Percentiles rank a stretch among this genome's conserved stretches.
Evolutionary conservation across 2,113 vertebrate species (phyloP).

Genomic region (Electrona antarctica): DNA sequence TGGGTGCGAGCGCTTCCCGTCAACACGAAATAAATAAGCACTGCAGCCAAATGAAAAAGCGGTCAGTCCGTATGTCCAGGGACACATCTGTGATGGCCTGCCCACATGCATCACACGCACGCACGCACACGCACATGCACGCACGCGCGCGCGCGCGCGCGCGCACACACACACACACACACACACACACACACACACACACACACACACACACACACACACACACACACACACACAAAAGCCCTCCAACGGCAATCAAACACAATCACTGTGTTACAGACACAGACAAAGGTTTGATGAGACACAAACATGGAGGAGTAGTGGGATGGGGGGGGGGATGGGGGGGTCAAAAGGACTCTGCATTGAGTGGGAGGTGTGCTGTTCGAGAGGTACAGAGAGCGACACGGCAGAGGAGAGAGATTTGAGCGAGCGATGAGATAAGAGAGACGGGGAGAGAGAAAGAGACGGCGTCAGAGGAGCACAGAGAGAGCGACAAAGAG

Average conservation of each 20-base stretch:
- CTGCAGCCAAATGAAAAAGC: not conserved
- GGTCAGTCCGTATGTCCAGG: conserved; percentile 43
- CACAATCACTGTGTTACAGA: conserved; percentile 55
- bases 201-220: not conserved
- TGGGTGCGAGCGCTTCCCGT: too few species aligned
- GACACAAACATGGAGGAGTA: conserved; percentile 66
- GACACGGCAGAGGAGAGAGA: not conserved
- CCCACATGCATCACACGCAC: conserved; percentile 50
- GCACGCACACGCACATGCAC: too few species aligned
- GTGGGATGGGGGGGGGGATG: conserved; percentile 41
- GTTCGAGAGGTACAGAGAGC: conserved; percentile 45
- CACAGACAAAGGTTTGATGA: conserved; percentile 66
- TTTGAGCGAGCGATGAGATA: too few species aligned
- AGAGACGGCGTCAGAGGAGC: not conserved
- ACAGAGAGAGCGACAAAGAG: not conserved
- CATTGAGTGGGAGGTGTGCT: conserved; percentile 65
- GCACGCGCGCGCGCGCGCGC: too few species aligned
- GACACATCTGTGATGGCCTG: conserved; percentile 50
- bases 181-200: not conserved
- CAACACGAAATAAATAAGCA: not conserved
- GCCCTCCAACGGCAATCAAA: conserved; percentile 50
- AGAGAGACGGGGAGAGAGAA: conserved; percentile 21
- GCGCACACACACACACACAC: not conserved
- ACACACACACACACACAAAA: conserved; percentile 1
- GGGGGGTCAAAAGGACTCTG: conserved; percentile 57